Evolutionary conservation across 1,140 invertebrate genomes (phyloP).

Genomic region (Cecropterus lyciades): DNA sequence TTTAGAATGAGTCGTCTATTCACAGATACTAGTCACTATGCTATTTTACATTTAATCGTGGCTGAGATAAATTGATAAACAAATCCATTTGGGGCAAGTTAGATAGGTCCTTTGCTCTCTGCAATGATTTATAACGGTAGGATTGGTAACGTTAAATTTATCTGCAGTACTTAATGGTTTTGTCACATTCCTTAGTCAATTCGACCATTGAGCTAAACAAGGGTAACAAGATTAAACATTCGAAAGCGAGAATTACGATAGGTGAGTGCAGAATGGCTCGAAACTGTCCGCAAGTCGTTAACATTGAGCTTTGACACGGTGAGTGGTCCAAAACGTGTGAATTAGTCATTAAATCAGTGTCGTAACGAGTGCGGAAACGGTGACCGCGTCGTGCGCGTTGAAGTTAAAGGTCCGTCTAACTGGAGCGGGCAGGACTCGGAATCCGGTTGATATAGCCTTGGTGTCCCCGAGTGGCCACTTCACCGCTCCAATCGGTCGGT

Average conservation of each 20-base stretch:
- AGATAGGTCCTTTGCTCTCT: not conserved
- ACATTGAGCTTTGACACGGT: constrained; percentile 22
- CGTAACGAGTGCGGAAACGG: constrained; percentile 63
- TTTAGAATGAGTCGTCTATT: not conserved
- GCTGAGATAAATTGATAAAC: not conserved
- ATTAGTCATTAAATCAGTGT: constrained; percentile 31
- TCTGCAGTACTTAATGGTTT: not conserved
- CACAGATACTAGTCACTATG: not conserved
- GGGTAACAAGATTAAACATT: not conserved
- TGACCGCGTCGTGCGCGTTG: constrained; percentile 50
- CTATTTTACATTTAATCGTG: not conserved
- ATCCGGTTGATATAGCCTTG: constrained; percentile 78
- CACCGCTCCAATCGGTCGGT: constrained; percentile 73
- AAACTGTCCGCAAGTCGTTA: constrained; percentile 9
- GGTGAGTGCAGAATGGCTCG: constrained; percentile 15
- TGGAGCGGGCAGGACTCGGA: constrained; percentile 71
- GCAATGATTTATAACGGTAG: not conserved
- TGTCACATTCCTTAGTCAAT: not conserved
- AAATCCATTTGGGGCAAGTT: not conserved
- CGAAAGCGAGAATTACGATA: not conserved
- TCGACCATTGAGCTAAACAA: not conserved
- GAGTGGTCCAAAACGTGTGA: constrained; percentile 26
- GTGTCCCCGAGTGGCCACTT: constrained; percentile 73
- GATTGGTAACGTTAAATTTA: not conserved
- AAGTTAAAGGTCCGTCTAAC: constrained; percentile 74